phyloP scores from a whole-genome alignment of 2,888 invertebrate species.

The Spodoptera picta region DNA sequence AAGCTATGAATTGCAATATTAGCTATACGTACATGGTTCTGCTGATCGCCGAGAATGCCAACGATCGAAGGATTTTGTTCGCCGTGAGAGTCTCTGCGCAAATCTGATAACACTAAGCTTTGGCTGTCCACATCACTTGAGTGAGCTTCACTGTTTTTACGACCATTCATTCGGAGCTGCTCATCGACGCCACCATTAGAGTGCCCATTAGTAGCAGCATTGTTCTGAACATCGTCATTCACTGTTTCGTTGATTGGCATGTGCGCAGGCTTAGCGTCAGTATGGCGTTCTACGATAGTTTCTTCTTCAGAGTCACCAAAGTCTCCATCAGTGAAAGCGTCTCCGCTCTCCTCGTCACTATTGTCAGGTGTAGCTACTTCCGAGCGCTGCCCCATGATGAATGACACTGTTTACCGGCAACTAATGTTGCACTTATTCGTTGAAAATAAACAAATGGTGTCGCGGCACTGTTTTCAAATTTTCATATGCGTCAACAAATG shows the following conservation, averaged over 20 bases:
- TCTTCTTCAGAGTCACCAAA: conserved; percentile 83
- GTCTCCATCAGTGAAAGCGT: conserved; percentile 84
- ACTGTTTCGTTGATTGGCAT: conserved; percentile 78
- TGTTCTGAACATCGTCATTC: conserved; percentile 69
- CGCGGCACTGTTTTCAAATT: conserved; percentile 70
- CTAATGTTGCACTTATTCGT: conserved; percentile 66
- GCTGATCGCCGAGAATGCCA: conserved; percentile 86
- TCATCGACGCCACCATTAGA: conserved; percentile 54
- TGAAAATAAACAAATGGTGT: conserved; percentile 67
- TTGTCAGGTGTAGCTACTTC: conserved; percentile 78
- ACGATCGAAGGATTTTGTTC: conserved; percentile 85
- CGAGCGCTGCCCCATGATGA: conserved; percentile 75
- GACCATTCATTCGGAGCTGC: conserved; percentile 65
- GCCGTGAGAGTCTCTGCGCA: conserved; percentile 77
- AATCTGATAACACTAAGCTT: conserved; percentile 61
- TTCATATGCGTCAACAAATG: conserved; percentile 67
- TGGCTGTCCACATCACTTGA: conserved; percentile 64
- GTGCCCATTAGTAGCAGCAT: conserved; percentile 56
- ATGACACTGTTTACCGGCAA: conserved; percentile 56
- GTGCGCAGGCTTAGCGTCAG: conserved; percentile 57
- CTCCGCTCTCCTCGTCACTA: conserved; percentile 82
- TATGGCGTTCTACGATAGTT: conserved; percentile 65
- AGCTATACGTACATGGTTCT: conserved; percentile 83
- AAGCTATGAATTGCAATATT: conserved; percentile 34
- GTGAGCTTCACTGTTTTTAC: conserved; percentile 62